Base-by-base conservation (phyloP, 2,888 invertebrate genomes). In the Herminia tarsipennalis region DNA sequence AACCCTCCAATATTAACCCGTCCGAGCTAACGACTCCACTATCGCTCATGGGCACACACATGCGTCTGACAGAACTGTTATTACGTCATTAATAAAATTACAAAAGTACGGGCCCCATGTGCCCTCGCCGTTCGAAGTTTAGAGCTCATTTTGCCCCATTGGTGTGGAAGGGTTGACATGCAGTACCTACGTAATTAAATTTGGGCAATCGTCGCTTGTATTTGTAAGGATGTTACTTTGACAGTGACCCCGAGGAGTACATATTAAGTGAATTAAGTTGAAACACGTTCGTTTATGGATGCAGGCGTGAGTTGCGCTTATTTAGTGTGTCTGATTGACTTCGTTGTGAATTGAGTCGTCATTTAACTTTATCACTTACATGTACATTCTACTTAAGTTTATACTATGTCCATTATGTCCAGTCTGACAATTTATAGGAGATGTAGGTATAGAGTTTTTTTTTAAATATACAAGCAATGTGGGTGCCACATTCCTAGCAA, bases 21-120 rank as follows among this genome's bases (percentile, higher is more conserved):
- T 88, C 86, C 76, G 72, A 77, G 73, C 78, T 89, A 90, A 90
- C 89, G 86, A 83, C 84, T 86, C 62, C 81, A 87, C 91, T 91
- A 91, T 91, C 90, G 90, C 84, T 91, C 89, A 91, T 76, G 78
- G 81, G 78, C 84, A 81, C 84, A 86, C 88, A 88, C 89, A 89
- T 91, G 91, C 86, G 83, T 72, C 76, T 91, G 91, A 90, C 91
- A 90, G 84, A 81, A 83, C 87, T 84, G 91, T 91, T 91, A 91
- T 91, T 91, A 90, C 89, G 80, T 91, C 91, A 91, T 91, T 91
- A 91, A 91, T 91, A 91, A 91, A 90, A 91, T 91, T 91, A 90
- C 90, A 91, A 91, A 90, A 91, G 84, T 89, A 78, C 65, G 73
- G 73, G 70, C 81, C 83, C 86, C 88, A 88, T 88, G 86, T 88